Conservation (phyloP, 2,113 vertebrate species). For the Vimba vimba region DNA sequence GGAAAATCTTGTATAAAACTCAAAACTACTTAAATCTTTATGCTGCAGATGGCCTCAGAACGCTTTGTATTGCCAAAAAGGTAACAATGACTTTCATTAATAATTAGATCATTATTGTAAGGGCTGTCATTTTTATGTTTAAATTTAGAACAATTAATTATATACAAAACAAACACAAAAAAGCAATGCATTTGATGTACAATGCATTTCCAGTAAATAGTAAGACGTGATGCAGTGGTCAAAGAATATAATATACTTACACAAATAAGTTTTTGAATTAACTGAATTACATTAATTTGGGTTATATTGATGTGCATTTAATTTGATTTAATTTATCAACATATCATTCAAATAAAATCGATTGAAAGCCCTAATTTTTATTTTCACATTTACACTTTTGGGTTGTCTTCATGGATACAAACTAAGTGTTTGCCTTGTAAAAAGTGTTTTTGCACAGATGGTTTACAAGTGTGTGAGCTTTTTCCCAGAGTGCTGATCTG, state of each 20-base stretch:
- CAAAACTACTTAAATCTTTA: conserved; percentile 94
- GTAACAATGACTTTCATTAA: conserved; percentile 69
- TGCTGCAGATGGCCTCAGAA: conserved; percentile 89
- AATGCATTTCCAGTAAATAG: too few relatives aligned
- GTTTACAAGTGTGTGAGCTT: conserved; percentile 39
- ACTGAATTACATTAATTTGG: too few relatives aligned
- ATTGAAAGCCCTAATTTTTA: neutral
- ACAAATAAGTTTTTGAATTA: too few relatives aligned
- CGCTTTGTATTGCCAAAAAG: conserved; percentile 97
- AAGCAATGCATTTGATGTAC: too few relatives aligned
- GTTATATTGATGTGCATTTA: neutral
- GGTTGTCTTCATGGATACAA: neutral
- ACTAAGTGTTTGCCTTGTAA: neutral
- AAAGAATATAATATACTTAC: too few relatives aligned
- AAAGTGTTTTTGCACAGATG: conserved; percentile 41
- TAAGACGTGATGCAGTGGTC: too few relatives aligned
- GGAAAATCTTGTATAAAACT: conserved; percentile 89
- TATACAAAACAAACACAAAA: too few relatives aligned
- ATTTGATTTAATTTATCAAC: neutral
- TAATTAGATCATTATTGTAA: neutral
- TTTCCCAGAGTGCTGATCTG: conserved; percentile 53
- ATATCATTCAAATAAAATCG: neutral
- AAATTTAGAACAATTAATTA: too few relatives aligned
- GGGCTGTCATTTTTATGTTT: too few relatives aligned
- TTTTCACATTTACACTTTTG: conserved; percentile 1